Evolutionary conservation across 1,140 invertebrate species (phyloP).

Genomic region (Gryon sp.): DNA sequence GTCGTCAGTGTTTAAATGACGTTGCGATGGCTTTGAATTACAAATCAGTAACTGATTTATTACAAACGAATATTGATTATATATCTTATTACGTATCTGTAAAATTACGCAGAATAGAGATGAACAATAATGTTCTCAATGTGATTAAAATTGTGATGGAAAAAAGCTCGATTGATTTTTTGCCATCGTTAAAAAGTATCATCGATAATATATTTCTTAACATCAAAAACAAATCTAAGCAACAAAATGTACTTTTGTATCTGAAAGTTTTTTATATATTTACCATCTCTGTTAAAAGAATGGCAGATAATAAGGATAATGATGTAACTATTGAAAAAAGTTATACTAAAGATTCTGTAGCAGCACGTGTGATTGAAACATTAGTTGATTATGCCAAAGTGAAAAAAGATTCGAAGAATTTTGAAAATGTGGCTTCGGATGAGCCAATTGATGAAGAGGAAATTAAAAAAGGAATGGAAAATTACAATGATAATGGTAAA

Average conservation of each 20-base stretch:
- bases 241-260: constrained; percentile 80
- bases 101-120: constrained; percentile 81
- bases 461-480: constrained; percentile 43
- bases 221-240: constrained; percentile 81
- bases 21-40: constrained; percentile 80
- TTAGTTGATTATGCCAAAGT: constrained; percentile 55
- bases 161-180: constrained; percentile 81
- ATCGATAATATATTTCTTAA: constrained; percentile 83
- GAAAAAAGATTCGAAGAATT: constrained; percentile 31
- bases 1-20: constrained; percentile 79
- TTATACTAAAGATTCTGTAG: background rate
- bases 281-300: constrained; percentile 80
- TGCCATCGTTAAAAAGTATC: constrained; percentile 82
- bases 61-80: constrained; percentile 84
- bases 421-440: constrained; percentile 26
- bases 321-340: background rate
- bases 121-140: constrained; percentile 80
- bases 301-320: constrained; percentile 67
- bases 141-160: constrained; percentile 84
- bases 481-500: constrained; percentile 29
- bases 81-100: constrained; percentile 83
- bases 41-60: constrained; percentile 78
- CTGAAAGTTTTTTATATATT: constrained; percentile 84
- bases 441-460: constrained; percentile 25
- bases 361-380: constrained; percentile 17